Evolutionary conservation across 2,113 vertebrate species (phyloP).

Genomic region (Ailuropoda melanoleuca): DNA sequence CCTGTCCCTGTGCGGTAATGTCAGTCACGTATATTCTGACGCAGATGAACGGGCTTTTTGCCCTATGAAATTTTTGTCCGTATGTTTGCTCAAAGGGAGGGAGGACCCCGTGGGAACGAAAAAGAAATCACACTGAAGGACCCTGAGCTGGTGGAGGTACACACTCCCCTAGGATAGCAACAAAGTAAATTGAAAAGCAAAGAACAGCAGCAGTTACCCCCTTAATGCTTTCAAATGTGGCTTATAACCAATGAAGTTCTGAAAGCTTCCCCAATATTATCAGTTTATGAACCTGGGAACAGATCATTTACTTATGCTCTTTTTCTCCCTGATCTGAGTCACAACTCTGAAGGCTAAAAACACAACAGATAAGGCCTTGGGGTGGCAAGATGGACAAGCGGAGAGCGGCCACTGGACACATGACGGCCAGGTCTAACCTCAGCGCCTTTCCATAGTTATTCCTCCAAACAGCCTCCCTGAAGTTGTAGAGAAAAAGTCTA

Average conservation of each 20-base stretch:
- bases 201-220: background rate
- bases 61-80: background rate
- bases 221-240: background rate
- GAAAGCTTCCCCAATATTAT: background rate
- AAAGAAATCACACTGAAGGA: background rate
- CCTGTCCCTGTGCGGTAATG: background rate
- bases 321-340: background rate
- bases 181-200: background rate
- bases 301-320: background rate
- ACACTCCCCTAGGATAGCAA: too few relatives aligned
- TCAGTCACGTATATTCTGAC: accelerated
- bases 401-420: accelerated
- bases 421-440: too few relatives aligned
- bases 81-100: background rate
- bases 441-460: accelerated
- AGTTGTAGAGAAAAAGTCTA: background rate
- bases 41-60: background rate
- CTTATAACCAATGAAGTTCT: background rate
- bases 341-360: background rate
- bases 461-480: background rate
- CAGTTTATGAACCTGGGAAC: background rate
- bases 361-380: accelerated
- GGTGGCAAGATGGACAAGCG: accelerated
- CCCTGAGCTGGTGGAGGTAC: too few relatives aligned
- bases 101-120: background rate